Evolutionary conservation across 2,888 invertebrate species (phyloP), one percentile per base, ranked within the genome.

Genomic region (Acrocyrtus sp.): DNA sequence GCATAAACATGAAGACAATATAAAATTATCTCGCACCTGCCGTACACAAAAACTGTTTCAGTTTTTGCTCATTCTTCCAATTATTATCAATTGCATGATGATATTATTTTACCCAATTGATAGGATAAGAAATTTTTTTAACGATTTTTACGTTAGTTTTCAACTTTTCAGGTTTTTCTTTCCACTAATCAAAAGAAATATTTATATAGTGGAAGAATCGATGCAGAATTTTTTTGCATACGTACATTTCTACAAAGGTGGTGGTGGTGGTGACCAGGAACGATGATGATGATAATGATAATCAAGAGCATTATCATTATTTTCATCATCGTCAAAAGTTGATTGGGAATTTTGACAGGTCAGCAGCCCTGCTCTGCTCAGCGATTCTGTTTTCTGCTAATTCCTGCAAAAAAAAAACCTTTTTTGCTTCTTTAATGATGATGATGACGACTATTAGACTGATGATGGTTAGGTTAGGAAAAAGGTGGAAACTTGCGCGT

Each of bases 311-410:
- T 21, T 48, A 54, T 54, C 26, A 29, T 48, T 45, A 50, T 66
- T 45, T 47, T 60, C 41, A 60, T 45, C 27, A 53, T 60, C 67
- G 39, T 27, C 54, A 51, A 61, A 68, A 34, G 48, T 60, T 70
- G 62, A 69, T 63, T 63, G 57, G 53, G 50, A 34, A 70, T 62
- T 70, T 70, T 70, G 70, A 70, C 70, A 70, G 62, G 70, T 54
- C 56, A 69, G 61, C 61, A 51, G 41, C 57, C 57, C 43, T 39
- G 19, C 27, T 5, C 34, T 8, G 34, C n/a, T n/a, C 34, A 34
- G 34, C 34, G 12, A 34, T 45, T 10, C 39, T 12, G 34, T 34
- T 34, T n/a, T 45, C 45, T 45, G 15, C 45, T 45, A 12, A 45
- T n/a, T 45, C 45, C n/a, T n/a, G 12, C 12, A 34, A 5, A 34